Conservation (phyloP, 2,113 vertebrate genomes). For the Vombatus ursinus region DNA sequence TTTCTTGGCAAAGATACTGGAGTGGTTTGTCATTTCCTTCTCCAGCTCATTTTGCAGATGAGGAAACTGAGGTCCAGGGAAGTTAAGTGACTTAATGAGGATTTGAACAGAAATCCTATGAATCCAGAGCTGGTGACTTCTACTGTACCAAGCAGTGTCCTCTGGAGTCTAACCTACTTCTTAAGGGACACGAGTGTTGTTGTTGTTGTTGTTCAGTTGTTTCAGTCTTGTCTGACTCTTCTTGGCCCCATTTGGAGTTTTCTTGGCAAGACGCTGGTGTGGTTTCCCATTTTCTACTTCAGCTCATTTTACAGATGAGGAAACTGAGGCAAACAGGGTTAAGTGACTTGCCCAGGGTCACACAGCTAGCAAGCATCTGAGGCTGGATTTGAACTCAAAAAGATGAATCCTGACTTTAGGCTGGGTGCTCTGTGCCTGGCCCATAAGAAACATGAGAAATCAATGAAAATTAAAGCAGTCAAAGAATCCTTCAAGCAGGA, state of each 20-base stretch:
- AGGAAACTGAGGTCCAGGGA: neutral
- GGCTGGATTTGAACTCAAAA: neutral
- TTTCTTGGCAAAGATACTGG: neutral
- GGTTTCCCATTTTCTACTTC: no score
- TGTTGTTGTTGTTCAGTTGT: no score
- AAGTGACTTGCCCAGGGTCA: no score
- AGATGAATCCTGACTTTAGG: neutral
- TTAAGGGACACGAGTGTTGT: neutral
- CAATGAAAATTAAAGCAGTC: neutral
- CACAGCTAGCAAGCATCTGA: neutral
- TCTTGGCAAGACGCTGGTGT: no score
- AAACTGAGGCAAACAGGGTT: no score
- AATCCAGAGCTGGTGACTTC: neutral
- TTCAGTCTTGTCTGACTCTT: no score
- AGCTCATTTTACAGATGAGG: no score
- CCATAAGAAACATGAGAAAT: neutral
- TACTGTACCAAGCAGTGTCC: neutral
- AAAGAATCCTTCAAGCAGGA: neutral
- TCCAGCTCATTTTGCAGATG: neutral
- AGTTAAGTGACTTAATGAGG: neutral
- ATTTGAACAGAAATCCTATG: neutral
- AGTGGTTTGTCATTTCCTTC: neutral
- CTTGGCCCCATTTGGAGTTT: no score
- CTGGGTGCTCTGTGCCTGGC: neutral
- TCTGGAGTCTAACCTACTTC: neutral